phyloP scores from a whole-genome alignment of 2,888 invertebrate species.

The Drosophila helvetica region DNA sequence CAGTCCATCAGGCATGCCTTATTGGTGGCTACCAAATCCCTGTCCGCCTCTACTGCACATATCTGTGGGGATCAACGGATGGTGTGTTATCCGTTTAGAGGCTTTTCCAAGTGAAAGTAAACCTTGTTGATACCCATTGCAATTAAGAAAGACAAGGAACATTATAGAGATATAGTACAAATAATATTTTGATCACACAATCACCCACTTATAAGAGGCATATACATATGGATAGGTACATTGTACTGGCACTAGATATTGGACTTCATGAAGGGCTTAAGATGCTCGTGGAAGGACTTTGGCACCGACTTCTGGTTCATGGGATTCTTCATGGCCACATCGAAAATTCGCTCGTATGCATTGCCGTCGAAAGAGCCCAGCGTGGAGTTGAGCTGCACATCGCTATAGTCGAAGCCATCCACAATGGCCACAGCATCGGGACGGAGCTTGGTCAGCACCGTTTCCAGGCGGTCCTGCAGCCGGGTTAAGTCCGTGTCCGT shows the following conservation, averaged over 20 bases:
- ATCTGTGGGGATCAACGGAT: too few species aligned
- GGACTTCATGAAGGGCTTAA: conserved; percentile 88
- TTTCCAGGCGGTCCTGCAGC: conserved; percentile 89
- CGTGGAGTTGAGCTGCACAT: conserved; percentile 90
- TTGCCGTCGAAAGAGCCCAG: conserved; percentile 93
- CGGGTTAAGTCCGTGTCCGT: conserved; percentile 75
- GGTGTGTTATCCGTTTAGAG: too few species aligned
- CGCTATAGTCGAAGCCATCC: conserved; percentile 94
- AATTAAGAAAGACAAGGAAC: neutral
- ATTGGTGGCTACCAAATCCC: too few species aligned
- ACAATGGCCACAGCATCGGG: conserved; percentile 95
- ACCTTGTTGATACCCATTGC: neutral
- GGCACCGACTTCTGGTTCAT: conserved; percentile 93
- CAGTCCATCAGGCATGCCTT: too few species aligned
- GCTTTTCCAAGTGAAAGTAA: too few species aligned
- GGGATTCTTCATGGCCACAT: conserved; percentile 91
- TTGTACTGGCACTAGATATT: conserved; percentile 77
- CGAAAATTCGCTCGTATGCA: conserved; percentile 92
- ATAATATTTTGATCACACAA: neutral
- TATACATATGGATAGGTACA: neutral
- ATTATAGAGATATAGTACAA: neutral
- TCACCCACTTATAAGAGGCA: neutral
- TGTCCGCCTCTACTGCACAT: too few species aligned
- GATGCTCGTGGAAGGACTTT: conserved; percentile 86
- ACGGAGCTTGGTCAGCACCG: conserved; percentile 89